Conservation (phyloP, 1,140 invertebrate genomes). For the Bradynema listronoti region DNA sequence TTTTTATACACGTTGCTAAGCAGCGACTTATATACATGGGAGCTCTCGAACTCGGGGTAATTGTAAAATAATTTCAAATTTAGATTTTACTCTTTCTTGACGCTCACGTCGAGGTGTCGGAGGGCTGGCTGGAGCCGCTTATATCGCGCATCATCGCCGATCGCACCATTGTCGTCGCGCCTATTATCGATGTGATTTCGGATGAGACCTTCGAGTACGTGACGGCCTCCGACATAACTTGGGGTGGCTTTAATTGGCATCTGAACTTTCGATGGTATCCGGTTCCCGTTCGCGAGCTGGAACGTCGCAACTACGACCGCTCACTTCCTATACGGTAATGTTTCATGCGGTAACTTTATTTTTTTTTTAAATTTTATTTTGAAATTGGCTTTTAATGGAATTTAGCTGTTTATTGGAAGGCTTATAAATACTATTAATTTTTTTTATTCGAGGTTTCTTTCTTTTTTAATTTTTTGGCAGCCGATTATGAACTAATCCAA, state of each 20-base stretch:
- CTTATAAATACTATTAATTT: too few species aligned
- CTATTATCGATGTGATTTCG: constrained; percentile 87
- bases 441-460: too few species aligned
- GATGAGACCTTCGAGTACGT: constrained; percentile 89
- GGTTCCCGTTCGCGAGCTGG: constrained; percentile 46
- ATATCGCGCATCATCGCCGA: constrained; percentile 70
- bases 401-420: too few species aligned
- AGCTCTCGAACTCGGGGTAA: too few species aligned
- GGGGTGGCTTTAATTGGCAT: constrained; percentile 87
- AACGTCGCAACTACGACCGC: constrained; percentile 40
- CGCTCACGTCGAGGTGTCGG: constrained; percentile 84
- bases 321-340: constrained; percentile 38
- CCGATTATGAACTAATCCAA: too few species aligned
- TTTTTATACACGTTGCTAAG: too few species aligned
- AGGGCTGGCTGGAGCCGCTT: constrained; percentile 79
- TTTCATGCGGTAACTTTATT: too few species aligned
- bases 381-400: constrained; percentile 1
- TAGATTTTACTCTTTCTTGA: constrained; percentile 77
- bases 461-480: too few species aligned
- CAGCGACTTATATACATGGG: too few species aligned
- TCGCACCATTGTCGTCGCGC: constrained; percentile 72
- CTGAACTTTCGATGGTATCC: constrained; percentile 82
- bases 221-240: constrained; percentile 82
- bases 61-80: too few species aligned
- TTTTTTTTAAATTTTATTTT: constrained; percentile 14